Evolutionary conservation across 1,140 invertebrate species (phyloP).

Genomic region (Drosophila suzukii): DNA sequence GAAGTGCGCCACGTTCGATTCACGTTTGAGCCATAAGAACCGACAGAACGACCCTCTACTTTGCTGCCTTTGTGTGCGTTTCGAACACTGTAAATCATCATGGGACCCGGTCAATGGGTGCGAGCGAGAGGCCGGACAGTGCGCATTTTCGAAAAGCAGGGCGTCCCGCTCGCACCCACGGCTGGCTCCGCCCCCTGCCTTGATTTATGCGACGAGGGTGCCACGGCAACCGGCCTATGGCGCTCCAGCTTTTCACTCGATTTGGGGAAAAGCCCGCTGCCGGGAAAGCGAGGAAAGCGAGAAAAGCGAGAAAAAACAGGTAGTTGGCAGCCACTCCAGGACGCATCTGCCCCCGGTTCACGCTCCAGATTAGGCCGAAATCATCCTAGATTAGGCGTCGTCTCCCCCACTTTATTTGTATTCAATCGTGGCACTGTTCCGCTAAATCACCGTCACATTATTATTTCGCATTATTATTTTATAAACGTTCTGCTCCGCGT

Average conservation of each 20-base stretch:
- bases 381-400: conserved; percentile 77
- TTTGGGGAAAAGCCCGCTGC: conserved; percentile 5
- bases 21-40: conserved; percentile 64
- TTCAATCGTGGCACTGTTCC: conserved; percentile 82
- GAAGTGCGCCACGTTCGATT: conserved; percentile 77
- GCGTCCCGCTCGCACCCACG: conserved; percentile 13
- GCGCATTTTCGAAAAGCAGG: conserved; percentile 71
- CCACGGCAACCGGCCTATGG: conserved; percentile 69
- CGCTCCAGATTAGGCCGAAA: conserved; percentile 81
- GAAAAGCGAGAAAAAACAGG: conserved; percentile 71
- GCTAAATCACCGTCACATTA: conserved; percentile 84
- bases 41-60: conserved; percentile 20
- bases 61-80: conserved; percentile 37
- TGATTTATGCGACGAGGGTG: conserved; percentile 79
- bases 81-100: conserved; percentile 81
- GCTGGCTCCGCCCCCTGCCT: conserved; percentile 65
- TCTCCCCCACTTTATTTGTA: conserved; percentile 75
- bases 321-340: conserved; percentile 62
- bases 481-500: conserved; percentile 76
- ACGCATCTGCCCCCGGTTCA: conserved; percentile 34
- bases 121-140: conserved; percentile 38
- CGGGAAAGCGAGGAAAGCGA: conserved; percentile 43
- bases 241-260: conserved; percentile 49
- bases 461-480: conserved; percentile 84
- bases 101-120: conserved; percentile 12